Evolutionary conservation across 2,797 vertebrate species (phyloP), one percentile per base, ranked within the genome.

Genomic region (Aldrovandia affinis): DNA sequence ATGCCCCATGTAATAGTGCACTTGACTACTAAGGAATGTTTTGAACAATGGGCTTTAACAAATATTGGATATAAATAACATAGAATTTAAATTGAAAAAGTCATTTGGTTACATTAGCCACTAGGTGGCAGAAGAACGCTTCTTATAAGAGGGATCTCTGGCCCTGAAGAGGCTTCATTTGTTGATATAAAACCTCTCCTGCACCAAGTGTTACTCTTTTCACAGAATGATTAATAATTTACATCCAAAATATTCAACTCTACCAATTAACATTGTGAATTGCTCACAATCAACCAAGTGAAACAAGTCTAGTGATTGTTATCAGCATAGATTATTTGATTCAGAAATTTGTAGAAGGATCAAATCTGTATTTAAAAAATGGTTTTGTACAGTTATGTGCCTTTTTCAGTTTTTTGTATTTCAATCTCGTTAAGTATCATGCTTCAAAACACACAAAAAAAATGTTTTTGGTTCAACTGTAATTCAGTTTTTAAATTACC

Each of bases 111-210:
- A 88, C 25, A 78, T 68, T 36, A 63, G 84, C 47, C 94, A 94
- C 55, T 82, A 92, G 93, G 89, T 92, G 93, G 92, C 91, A 93
- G 91, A 85, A 93, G 88, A 93, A 88, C 30, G 36, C 88, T 44
- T 39, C 65, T 88, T 86, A 54, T 85, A 7, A 87, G 20, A 65
- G 61, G 30, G 25, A 7, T 30, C 39, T 78, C n/a, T 65, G 20
- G n/a, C 25, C 42, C 33, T 68, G 20, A n/a, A 28, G 4, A 61
- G 39, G 57, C 57, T 54, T 80, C 30, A 65, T 84, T 65, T 79
- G 57, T 54, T 65, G 28, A 84, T 65, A 42, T 54, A 30, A 36
- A 50, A 30, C 44, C 55, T 47, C 28, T 65, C n/a, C 73, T 36
- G 25, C 82, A 57, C 52, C 22, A 78, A n/a, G 20, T n/a, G 57